Percentiles rank a stretch among this genome's conserved stretches.
Evolutionary conservation across 2,888 invertebrate species (phyloP).

Genomic region (Rutpela maculata): DNA sequence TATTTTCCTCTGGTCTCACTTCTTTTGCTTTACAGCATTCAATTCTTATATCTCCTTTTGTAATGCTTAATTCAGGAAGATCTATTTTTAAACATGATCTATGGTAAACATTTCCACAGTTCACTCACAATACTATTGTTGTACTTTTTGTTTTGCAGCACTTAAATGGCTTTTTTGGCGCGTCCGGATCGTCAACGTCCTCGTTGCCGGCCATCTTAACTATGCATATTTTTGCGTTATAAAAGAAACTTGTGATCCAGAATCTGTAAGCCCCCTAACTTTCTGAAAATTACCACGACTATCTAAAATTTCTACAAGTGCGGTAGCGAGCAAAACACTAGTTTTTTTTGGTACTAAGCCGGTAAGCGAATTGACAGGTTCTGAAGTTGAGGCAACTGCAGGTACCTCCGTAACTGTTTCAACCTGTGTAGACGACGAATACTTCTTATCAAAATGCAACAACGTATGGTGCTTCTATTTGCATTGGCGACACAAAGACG

Average conservation of each 20-base stretch:
- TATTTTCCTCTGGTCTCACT: too few relatives aligned
- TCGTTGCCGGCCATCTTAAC: too few relatives aligned
- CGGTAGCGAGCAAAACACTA: constrained; percentile 5
- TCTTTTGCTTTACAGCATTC: too few relatives aligned
- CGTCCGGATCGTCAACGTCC: too few relatives aligned
- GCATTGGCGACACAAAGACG: not conserved
- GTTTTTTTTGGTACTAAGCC: not conserved
- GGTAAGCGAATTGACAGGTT: not conserved
- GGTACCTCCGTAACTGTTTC: not conserved
- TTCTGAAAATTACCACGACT: constrained; percentile 1
- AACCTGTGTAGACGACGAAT: not conserved
- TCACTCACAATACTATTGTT: too few relatives aligned
- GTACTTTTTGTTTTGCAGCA: too few relatives aligned
- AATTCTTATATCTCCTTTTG: too few relatives aligned
- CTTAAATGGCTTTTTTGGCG: too few relatives aligned
- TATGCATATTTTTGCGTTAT: constrained; percentile 16
- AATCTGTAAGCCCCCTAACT: not conserved
- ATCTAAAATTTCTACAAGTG: constrained; percentile 15
- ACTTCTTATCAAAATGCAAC: constrained; percentile 17
- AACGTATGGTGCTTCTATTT: constrained; percentile 18
- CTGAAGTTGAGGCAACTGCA: not conserved
- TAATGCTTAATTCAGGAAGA: too few relatives aligned
- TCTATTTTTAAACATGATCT: too few relatives aligned
- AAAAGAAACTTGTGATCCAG: not conserved
- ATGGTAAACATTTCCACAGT: too few relatives aligned